These are phyloP conservation scores for Micrasema longulum DNA, from an alignment of 1,140 invertebrate genomes.

Conservation along the genomic window DNA sequence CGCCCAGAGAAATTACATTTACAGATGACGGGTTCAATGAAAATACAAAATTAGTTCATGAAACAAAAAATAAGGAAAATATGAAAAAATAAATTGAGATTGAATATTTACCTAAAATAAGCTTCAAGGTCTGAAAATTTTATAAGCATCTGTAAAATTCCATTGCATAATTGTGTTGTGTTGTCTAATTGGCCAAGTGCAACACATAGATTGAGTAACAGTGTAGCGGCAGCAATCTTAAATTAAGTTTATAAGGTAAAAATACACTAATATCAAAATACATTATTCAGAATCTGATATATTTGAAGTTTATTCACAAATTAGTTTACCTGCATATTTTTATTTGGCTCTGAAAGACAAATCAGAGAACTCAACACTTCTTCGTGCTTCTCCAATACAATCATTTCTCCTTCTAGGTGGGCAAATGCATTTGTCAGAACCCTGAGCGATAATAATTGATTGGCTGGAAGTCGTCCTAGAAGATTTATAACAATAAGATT, in stretches of 20 bases:
- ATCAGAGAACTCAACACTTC: slow-evolving; percentile 70
- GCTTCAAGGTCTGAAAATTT: slow-evolving; percentile 61
- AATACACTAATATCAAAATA: no score
- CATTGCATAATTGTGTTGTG: slow-evolving; percentile 59
- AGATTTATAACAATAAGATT: slow-evolving; percentile 30
- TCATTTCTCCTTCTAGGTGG: slow-evolving; percentile 72
- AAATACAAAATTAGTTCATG: no score
- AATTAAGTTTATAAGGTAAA: slow-evolving; percentile 51
- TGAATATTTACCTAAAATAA: slow-evolving; percentile 61
- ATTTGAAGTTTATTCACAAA: no score
- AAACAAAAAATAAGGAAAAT: no score
- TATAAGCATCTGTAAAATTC: slow-evolving; percentile 56
- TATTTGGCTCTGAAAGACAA: slow-evolving; percentile 70
- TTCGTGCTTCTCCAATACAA: slow-evolving; percentile 70
- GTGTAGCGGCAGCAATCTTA: slow-evolving; percentile 82
- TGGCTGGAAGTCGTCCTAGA: slow-evolving; percentile 70
- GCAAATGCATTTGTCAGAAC: slow-evolving; percentile 82
- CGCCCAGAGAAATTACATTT: no score
- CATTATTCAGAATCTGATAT: no score
- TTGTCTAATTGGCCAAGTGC: slow-evolving; percentile 64
- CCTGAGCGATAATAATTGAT: slow-evolving; percentile 83
- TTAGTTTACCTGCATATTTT: slow-evolving; percentile 80
- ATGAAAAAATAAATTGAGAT: no score
- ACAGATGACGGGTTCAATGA: no score
- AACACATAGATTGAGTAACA: slow-evolving; percentile 83